A percentile compares a stretch with the other conserved stretches of the same genome.
Evolutionary conservation across 1,140 invertebrate genomes (phyloP).

Genomic region (Calephelis nemesis): DNA sequence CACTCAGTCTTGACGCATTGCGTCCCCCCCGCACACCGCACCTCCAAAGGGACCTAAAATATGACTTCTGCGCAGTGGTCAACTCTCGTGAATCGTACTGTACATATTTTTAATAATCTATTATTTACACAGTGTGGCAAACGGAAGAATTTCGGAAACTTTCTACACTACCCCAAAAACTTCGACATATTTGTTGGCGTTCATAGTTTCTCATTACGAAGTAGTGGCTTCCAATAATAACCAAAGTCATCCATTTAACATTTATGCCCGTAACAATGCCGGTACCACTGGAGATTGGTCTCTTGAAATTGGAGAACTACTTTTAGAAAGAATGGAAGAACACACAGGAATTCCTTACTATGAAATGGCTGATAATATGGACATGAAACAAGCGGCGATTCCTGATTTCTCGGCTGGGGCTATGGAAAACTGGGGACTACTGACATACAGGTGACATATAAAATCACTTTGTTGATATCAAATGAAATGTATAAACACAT

Average conservation of each 20-base stretch:
- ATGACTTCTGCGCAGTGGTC: too few relatives aligned
- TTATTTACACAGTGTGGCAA: conserved; percentile 4
- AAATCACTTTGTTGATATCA: conserved; percentile 8
- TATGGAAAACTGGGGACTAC: conserved; percentile 83
- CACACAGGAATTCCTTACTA: conserved; percentile 78
- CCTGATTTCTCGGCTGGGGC: conserved; percentile 86
- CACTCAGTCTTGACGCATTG: too few relatives aligned
- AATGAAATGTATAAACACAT: conserved; percentile 15
- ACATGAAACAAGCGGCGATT: conserved; percentile 84
- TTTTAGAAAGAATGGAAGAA: conserved; percentile 72
- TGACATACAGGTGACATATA: conserved; percentile 82
- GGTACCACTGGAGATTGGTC: conserved; percentile 82
- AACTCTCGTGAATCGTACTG: too few relatives aligned
- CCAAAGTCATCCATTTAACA: conserved; percentile 76
- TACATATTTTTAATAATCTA: neutral
- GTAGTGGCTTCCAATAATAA: conserved; percentile 41
- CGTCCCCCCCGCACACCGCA: too few relatives aligned
- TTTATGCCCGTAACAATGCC: conserved; percentile 86
- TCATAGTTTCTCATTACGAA: conserved; percentile 89
- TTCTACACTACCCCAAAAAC: conserved; percentile 83
- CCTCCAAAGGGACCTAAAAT: too few relatives aligned
- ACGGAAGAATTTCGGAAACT: conserved; percentile 50
- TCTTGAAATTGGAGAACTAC: conserved; percentile 68
- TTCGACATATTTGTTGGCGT: conserved; percentile 93
- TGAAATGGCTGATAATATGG: conserved; percentile 64